A percentile compares a stretch with the other conserved stretches of the same genome.
Conservation (phyloP, 2,113 vertebrate genomes). For the Elaphurus davidianus region DNA sequence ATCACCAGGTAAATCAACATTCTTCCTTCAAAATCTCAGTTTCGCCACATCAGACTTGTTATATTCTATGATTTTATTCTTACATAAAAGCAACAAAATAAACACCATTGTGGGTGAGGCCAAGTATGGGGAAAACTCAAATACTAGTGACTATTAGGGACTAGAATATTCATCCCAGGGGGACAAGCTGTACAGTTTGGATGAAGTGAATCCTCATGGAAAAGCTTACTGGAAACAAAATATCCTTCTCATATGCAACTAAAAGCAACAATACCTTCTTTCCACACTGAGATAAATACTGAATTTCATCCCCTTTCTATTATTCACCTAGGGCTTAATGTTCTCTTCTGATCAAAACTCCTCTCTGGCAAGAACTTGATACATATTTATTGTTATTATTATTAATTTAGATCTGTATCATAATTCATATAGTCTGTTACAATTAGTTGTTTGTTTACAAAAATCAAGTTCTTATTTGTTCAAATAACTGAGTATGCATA, state of each 20-base stretch:
- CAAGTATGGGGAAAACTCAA: not conserved
- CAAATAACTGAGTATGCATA: not conserved
- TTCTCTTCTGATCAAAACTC: not conserved
- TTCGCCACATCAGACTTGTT: not conserved
- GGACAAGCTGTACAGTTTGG: fast-evolving
- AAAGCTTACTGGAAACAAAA: not conserved
- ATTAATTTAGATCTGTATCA: not conserved
- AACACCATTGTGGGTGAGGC: not conserved
- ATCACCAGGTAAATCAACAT: not conserved
- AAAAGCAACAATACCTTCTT: not conserved
- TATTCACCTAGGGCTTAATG: not conserved
- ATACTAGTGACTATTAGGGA: not conserved
- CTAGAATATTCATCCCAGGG: fast-evolving
- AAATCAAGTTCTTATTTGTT: slow-evolving; percentile 32
- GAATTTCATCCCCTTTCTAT: not conserved
- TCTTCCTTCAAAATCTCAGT: not conserved
- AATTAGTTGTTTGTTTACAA: not conserved
- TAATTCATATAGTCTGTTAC: no score
- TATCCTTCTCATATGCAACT: not conserved
- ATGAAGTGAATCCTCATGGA: fast-evolving
- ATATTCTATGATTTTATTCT: not conserved
- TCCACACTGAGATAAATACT: not conserved
- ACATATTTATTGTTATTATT: not conserved
- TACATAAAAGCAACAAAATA: not conserved
- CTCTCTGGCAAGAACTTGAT: not conserved